phyloP scores from a whole-genome alignment of 2,113 vertebrate species.

The Strigops habroptila region DNA sequence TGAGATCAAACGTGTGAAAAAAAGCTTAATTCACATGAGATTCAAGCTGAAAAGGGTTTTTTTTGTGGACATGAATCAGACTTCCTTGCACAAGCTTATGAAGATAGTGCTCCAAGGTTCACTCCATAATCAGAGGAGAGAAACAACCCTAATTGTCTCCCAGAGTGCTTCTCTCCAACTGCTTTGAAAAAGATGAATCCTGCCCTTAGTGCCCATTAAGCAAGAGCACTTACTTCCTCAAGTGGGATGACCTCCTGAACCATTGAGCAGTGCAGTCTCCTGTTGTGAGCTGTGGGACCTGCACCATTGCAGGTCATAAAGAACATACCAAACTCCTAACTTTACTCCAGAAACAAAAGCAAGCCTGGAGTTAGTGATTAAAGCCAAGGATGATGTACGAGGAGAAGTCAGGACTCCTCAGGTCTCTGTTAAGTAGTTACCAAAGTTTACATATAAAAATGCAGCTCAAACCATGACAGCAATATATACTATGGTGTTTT shows the following conservation, averaged over 20 bases:
- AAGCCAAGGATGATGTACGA: not conserved
- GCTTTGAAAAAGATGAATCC: not conserved
- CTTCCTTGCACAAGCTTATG: not conserved
- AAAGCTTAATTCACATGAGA: not conserved
- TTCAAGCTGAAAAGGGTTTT: not conserved
- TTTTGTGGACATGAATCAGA: not conserved
- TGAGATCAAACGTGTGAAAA: not conserved
- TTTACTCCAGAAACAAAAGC: not conserved
- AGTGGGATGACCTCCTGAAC: constrained; percentile 50
- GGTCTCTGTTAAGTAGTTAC: not conserved
- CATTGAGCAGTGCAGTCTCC: fast-evolving
- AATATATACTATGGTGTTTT: not conserved
- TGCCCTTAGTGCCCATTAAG: constrained; percentile 22
- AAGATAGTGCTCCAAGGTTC: not conserved
- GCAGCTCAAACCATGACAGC: too few species aligned
- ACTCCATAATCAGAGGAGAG: not conserved
- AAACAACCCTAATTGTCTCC: not conserved
- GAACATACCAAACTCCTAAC: not conserved
- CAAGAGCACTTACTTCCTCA: not conserved
- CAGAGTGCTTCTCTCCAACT: not conserved
- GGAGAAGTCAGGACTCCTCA: not conserved
- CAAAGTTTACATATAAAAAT: not conserved
- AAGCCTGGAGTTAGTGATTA: not conserved
- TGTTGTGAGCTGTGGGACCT: not conserved
- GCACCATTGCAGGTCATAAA: not conserved